Base-by-base conservation (phyloP, 2,113 vertebrate species). In the Collichthys lucidus region DNA sequence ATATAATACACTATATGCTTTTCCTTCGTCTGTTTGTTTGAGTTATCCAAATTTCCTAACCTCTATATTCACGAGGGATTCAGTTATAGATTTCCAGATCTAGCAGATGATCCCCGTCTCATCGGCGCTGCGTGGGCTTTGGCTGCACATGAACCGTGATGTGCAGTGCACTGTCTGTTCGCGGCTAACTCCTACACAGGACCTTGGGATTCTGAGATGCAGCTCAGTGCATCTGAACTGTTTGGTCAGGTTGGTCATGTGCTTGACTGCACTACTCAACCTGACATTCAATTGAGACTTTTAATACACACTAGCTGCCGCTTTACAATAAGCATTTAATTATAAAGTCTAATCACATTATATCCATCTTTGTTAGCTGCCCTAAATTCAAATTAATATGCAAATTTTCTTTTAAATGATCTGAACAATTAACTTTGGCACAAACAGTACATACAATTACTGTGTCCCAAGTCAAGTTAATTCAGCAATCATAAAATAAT, bases 151-250 rank as follows among this genome's bases (percentile, higher is more conserved):
- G 73, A 86, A 80, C 91, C 62, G 35, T 62, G 89, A 90, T 85
- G 69, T 81, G 82, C 69, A 40, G 71, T 8, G 67, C 69, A 26
- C 77, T 77, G 29, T 81, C 74, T 62, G 86, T 73, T 90, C 88
- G 86, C 88, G 71, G 87, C 86, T 90, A 61, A 83, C 91, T 88
- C 92, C 92, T 90, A 91, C 89, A 89, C 89, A 83, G 68, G 77
- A 85, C 89, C 85, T 78, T 77, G 86, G 72, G 80, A 87, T 89
- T 83, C 83, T 83, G 79, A 29, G 87, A 74, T 60, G 69, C 79
- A 71, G 77, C 84, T 74, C 65, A 29, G 49, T 50, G 68, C 64
- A 79, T 80, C 69, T 81, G 49, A 87, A 80, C 61, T 69, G 24
- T 75, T 82, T 59, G 71, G 70, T 67, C 77, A 29, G 57, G 70